Base-by-base conservation (phyloP, 2,797 vertebrate genomes). In the Epinephelus malabaricus region DNA sequence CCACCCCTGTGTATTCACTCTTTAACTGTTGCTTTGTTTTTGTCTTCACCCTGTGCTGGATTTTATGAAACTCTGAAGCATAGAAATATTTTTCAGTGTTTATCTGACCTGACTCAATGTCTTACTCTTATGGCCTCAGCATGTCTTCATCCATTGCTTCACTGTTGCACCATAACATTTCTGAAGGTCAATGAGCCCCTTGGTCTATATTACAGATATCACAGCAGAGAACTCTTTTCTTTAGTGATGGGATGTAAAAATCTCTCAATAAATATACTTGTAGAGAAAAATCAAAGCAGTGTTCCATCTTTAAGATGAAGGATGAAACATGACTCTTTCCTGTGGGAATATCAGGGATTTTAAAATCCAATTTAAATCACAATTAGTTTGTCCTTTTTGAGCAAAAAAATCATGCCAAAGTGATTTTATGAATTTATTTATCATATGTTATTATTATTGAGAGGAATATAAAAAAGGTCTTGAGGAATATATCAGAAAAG, bases 111-210 rank as follows among this genome's bases (percentile, higher is more conserved):
- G 74, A 69, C 27, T 49, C 3, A 19, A 68, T 34, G 18, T 73
- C 13, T 63, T 49, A 14, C 43, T 56, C 25, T 56, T 49, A 47
- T 49, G 25, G 19, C 56, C 70, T 63, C 60, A 60, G 30, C 30
- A 18, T 55, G 34, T 81, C 73, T 63, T 76, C 51, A 62, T 54
- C 60, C 25, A 15, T 76, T 79, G 72, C 73, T 64, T 54, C 64
- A 27, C 59, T 76, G 68, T 82, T 85, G 83, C 76, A 69, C 49
- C 63, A 76, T 46, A 56, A 76, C 50, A 68, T 53, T 17, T 64
- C 14, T 76, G 63, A 78, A 78, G 73, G 69, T 77, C 73, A 65
- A 3, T 9, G 53, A 73, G 69, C 34, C 59, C 56, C 38, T 34
- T 34, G 34, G 34, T 34, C 34, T 34, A 8, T 34, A 34, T 34